These are phyloP conservation scores for Peromyscus melanophrys DNA, from an alignment of 2,797 vertebrate genomes.

Conservation along the genomic window DNA sequence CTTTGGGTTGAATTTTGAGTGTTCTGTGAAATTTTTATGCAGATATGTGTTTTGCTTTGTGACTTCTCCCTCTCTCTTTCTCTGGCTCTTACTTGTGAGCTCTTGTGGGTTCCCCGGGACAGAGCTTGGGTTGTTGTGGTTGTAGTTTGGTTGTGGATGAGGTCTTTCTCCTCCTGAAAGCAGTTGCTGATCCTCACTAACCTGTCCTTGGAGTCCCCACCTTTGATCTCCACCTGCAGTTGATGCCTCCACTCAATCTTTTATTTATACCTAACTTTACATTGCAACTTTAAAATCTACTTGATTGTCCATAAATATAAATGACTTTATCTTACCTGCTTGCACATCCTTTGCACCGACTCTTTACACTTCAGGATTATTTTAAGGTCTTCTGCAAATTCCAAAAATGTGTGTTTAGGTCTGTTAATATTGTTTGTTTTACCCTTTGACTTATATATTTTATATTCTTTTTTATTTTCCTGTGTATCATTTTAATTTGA, in stretches of 20 bases:
- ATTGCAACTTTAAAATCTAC: not conserved
- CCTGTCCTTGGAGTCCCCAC: not conserved
- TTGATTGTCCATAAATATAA: not conserved
- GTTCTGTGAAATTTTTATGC: not conserved
- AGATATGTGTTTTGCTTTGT: not conserved
- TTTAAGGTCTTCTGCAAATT: not conserved
- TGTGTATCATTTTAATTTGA: not conserved
- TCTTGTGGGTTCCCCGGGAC: no score
- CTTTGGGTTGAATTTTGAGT: not conserved
- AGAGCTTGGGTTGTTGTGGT: fast-evolving
- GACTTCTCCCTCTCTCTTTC: not conserved
- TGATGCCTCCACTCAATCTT: not conserved
- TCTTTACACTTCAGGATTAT: not conserved
- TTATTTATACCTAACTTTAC: not conserved
- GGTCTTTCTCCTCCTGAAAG: not conserved
- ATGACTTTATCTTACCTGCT: not conserved
- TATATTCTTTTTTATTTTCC: not conserved
- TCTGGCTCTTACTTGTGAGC: not conserved
- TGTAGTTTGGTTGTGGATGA: not conserved
- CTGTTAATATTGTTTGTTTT: not conserved
- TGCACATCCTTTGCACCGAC: not conserved
- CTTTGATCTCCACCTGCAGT: not conserved
- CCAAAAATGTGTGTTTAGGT: not conserved
- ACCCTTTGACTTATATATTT: not conserved
- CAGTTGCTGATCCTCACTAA: no score